Conservation (phyloP, 2,888 invertebrate species). For the Torymus aiolomorphi region DNA sequence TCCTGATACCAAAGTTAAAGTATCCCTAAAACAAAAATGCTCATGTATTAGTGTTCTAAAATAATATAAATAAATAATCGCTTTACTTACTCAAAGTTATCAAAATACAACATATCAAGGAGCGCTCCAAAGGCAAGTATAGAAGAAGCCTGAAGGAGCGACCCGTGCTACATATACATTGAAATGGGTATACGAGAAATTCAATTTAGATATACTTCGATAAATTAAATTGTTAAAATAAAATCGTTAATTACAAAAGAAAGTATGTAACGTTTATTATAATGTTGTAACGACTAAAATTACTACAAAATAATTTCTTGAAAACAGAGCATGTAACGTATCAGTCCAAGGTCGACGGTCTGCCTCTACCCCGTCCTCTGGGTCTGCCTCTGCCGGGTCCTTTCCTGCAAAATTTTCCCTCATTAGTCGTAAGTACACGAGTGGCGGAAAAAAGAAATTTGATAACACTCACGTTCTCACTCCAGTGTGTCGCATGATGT, state of each 20-base stretch:
- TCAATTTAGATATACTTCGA: too few species aligned
- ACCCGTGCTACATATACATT: too few species aligned
- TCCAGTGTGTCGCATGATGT: conserved; percentile 62
- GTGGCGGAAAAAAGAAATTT: neutral
- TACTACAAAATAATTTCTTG: neutral
- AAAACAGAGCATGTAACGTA: neutral
- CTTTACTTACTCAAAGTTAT: neutral
- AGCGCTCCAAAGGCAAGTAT: too few species aligned
- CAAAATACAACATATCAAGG: neutral
- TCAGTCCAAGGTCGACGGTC: neutral
- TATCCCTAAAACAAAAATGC: too few species aligned
- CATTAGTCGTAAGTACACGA: neutral
- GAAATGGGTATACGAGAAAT: too few species aligned
- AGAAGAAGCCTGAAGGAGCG: too few species aligned
- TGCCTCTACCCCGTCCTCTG: neutral
- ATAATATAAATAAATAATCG: too few species aligned
- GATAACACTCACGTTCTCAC: conserved; percentile 21
- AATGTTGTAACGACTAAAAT: neutral
- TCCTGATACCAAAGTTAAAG: too few species aligned
- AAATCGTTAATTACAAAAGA: too few species aligned
- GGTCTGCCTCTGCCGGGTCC: conserved; percentile 7
- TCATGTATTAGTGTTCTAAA: too few species aligned
- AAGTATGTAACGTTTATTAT: neutral
- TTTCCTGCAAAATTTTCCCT: neutral
- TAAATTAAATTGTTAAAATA: too few species aligned